Evolutionary conservation across 2,797 vertebrate species (phyloP).

Genomic region (Poecilia picta): DNA sequence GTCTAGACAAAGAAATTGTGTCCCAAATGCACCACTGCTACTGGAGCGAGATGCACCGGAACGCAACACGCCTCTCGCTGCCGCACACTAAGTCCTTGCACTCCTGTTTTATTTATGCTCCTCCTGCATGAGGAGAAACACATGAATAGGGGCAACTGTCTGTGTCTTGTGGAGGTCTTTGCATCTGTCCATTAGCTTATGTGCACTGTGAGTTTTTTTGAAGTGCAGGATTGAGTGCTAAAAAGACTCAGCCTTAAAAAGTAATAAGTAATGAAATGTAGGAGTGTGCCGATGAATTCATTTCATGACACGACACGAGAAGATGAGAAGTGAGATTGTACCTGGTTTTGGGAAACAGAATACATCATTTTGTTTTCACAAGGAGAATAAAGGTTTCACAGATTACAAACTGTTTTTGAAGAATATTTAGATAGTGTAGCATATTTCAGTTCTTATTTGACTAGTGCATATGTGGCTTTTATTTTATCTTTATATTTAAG

Average conservation of each 20-base stretch:
- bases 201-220: slow-evolving; percentile 22
- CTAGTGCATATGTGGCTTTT: background rate
- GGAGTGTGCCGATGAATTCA: background rate
- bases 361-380: background rate
- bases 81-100: slow-evolving; percentile 53
- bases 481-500: background rate
- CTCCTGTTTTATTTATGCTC: slow-evolving; percentile 77
- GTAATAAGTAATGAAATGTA: slow-evolving; percentile 51
- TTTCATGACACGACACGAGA: background rate
- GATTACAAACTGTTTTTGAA: background rate
- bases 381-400: background rate
- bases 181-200: slow-evolving; percentile 21
- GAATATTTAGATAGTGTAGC: background rate
- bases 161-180: slow-evolving; percentile 31
- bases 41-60: slow-evolving; percentile 53
- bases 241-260: slow-evolving; percentile 49
- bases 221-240: slow-evolving; percentile 19
- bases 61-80: slow-evolving; percentile 38
- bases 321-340: background rate
- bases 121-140: slow-evolving; percentile 62
- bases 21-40: slow-evolving; percentile 55
- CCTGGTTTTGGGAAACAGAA: background rate
- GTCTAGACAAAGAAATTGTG: slow-evolving; percentile 62
- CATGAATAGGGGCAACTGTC: slow-evolving; percentile 45
- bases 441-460: background rate